Evolutionary conservation across 2,113 vertebrate species (phyloP), one percentile per base, ranked within the genome.

Genomic region (Chlorodrepanis virens): DNA sequence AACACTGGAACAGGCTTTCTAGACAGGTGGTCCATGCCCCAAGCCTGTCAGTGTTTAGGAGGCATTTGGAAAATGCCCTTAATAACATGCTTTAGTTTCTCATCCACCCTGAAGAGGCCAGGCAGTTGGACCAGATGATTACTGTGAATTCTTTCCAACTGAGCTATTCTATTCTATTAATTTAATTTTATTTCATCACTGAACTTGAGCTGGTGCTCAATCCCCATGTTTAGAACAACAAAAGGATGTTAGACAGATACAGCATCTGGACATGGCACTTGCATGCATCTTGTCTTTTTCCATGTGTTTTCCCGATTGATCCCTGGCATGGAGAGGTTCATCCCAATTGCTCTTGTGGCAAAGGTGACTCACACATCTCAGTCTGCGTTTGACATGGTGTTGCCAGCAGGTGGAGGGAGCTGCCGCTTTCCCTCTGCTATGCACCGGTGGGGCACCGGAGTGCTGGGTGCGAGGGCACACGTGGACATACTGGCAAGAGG

Each of bases 21-120:
- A 3, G 31, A 70, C 76, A 59, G n/a, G 12, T 45, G 22, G 3
- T n/a, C 0, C 0, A 28, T 57, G 19, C 10, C 23, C 6, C 18
- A 19, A 17, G 44, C 33, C 11, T 64, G 27, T 70, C 40, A 37
- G 24, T 14, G 1, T 72, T 59, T 45, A 22, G 52, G 47, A 57
- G 12, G 21, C 29, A 8, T 72, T 89, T 77, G 20, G 39, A 71
- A 10, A 45, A 40, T 82, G 10, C 7, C 22, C 4, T 82, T 52
- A 64, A 45, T 28, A 44, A 25, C 2, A 7, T 23, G n/a, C 13
- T 50, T 54, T 54, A 44, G 16, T 31, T 78, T 88, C 65, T 44
- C n/a, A 25, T 44, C 23, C 28, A 24, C 28, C 21, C 16, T 80
- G 52, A 70, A 86, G 10, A 31, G 31, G 6, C 89, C 39, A 67